Conservation (phyloP, 1,140 invertebrate species). For the Probaryconus sp. region DNA sequence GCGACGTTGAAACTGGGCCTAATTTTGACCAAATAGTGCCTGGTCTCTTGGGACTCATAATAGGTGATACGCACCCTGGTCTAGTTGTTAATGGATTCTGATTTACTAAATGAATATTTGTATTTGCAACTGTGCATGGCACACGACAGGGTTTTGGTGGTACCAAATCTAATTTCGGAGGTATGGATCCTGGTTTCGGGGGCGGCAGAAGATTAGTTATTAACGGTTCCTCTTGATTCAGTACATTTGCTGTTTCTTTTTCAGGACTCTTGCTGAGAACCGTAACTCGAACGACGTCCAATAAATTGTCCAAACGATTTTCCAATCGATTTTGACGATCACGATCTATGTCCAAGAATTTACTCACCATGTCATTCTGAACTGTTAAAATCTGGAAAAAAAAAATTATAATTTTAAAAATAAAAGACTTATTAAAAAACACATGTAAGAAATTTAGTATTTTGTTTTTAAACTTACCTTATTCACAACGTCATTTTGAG, state of each 20-base stretch:
- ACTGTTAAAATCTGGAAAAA: slow-evolving; percentile 72
- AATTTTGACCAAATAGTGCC: slow-evolving; percentile 74
- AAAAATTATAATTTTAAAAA: slow-evolving; percentile 9
- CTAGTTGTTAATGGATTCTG: slow-evolving; percentile 67
- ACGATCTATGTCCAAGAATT: slow-evolving; percentile 73
- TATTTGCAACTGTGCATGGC: slow-evolving; percentile 69
- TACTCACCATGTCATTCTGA: slow-evolving; percentile 74
- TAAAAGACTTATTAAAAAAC: not conserved
- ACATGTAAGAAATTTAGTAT: no score
- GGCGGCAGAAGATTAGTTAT: slow-evolving; percentile 73
- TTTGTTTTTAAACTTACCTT: slow-evolving; percentile 66
- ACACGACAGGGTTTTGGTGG: slow-evolving; percentile 76
- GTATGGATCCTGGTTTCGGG: slow-evolving; percentile 71
- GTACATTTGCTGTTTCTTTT: slow-evolving; percentile 40
- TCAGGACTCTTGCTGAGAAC: slow-evolving; percentile 69
- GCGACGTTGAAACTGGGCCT: slow-evolving; percentile 76
- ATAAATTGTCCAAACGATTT: slow-evolving; percentile 72
- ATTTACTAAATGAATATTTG: slow-evolving; percentile 68
- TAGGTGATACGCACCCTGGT: slow-evolving; percentile 70
- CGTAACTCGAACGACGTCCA: slow-evolving; percentile 72
- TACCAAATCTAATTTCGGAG: slow-evolving; percentile 75
- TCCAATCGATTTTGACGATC: slow-evolving; percentile 74
- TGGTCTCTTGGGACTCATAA: slow-evolving; percentile 62
- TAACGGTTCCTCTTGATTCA: slow-evolving; percentile 48
- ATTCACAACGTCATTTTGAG: slow-evolving; percentile 76